These are phyloP conservation scores for Napeogenes inachia DNA, from an alignment of 2,888 invertebrate genomes.

Conservation along the genomic window DNA sequence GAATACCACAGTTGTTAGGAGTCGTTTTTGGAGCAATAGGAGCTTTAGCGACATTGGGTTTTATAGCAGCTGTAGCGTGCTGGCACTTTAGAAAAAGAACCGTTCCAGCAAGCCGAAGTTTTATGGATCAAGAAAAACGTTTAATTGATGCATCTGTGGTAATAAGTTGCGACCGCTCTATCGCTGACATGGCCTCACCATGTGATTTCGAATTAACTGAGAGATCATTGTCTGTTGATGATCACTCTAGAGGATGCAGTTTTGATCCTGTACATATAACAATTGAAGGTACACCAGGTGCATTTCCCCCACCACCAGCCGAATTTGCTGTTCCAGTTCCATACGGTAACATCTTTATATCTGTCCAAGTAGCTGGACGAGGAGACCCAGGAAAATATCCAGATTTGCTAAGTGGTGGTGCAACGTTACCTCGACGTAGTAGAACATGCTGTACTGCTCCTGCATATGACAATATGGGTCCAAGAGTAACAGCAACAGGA, in stretches of 20 bases:
- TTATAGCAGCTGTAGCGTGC: constrained; percentile 71
- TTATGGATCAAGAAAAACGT: constrained; percentile 92
- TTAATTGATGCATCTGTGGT: constrained; percentile 85
- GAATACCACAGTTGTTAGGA: constrained; percentile 84
- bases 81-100: constrained; percentile 85
- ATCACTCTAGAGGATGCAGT: constrained; percentile 61
- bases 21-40: constrained; percentile 86
- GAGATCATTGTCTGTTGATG: constrained; percentile 58
- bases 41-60: constrained; percentile 82
- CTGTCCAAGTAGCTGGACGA: constrained; percentile 84
- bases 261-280: constrained; percentile 81
- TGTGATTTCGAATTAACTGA: constrained; percentile 73
- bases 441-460: constrained; percentile 75
- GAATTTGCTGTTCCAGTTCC: constrained; percentile 75
- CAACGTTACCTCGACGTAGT: constrained; percentile 71
- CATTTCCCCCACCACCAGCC: constrained; percentile 73
- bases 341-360: constrained; percentile 89
- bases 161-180: constrained; percentile 81
- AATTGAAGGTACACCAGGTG: constrained; percentile 75
- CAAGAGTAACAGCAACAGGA: constrained; percentile 92
- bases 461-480: constrained; percentile 94
- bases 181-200: constrained; percentile 79
- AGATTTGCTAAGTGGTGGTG: constrained; percentile 80
- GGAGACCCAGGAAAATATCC: constrained; percentile 80
- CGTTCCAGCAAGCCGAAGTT: constrained; percentile 82